Evolutionary conservation across 2,113 vertebrate genomes (phyloP).

Genomic region (Apteryx mantelli): DNA sequence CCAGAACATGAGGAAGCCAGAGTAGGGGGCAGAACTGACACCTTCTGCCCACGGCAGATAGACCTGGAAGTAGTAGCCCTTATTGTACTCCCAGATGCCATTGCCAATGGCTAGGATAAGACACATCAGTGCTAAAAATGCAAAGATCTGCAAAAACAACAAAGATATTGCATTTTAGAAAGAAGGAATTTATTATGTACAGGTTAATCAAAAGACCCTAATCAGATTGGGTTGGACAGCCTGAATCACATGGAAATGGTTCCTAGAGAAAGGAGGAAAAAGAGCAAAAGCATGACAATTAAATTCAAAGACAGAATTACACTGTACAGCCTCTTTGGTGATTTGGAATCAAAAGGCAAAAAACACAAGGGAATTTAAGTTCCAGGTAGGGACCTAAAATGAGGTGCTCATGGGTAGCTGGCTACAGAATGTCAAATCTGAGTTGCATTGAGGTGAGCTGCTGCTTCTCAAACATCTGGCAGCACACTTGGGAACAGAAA

Average conservation of each 20-base stretch:
- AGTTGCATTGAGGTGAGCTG: neutral
- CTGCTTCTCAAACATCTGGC: neutral
- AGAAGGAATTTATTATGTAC: neutral
- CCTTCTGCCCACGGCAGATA: conserved; percentile 85
- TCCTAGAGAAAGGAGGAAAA: neutral
- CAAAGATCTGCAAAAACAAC: conserved; percentile 85
- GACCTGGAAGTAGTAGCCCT: conserved; percentile 83
- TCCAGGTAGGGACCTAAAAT: neutral
- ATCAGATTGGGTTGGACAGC: neutral
- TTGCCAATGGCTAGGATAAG: conserved; percentile 87
- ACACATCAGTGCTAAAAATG: conserved; percentile 86
- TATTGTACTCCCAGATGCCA: conserved; percentile 85
- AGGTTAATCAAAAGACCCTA: neutral
- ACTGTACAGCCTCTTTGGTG: neutral
- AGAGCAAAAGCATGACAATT: neutral
- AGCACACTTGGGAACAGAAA: neutral
- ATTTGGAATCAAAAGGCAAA: neutral
- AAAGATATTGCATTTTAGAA: neutral
- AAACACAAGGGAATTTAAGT: neutral
- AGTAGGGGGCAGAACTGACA: conserved; percentile 74
- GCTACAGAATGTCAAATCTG: neutral
- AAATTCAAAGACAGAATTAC: neutral
- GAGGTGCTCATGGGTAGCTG: neutral
- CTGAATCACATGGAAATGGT: neutral
- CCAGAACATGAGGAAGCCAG: conserved; percentile 89